Conservation (phyloP, 2,797 vertebrate genomes). For the Lagorchestes hirsutus region DNA sequence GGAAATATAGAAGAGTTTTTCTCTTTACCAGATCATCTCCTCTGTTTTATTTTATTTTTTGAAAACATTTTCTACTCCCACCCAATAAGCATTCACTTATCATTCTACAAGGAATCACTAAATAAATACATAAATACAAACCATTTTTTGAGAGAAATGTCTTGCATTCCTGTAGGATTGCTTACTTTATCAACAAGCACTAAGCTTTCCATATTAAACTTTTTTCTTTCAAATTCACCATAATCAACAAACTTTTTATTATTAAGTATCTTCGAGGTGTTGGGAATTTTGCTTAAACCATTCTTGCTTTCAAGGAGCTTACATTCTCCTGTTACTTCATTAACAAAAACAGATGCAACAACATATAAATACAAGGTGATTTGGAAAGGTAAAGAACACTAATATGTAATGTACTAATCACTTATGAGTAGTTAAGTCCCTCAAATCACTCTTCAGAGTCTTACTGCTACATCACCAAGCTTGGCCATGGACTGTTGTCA, state of each 20-base stretch:
- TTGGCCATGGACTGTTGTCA: background rate
- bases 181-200: background rate
- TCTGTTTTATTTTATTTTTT: background rate
- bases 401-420: background rate
- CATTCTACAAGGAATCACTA: background rate
- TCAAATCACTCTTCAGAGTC: background rate
- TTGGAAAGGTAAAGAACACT: background rate
- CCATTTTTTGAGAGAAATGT: background rate
- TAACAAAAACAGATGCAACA: background rate
- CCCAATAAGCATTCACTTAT: background rate
- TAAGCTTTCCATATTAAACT: background rate
- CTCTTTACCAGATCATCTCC: background rate
- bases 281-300: background rate
- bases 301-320: background rate
- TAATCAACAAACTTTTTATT: background rate
- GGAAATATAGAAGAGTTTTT: background rate
- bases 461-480: background rate
- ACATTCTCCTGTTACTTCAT: background rate
- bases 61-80: background rate
- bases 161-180: background rate
- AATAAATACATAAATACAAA: background rate
- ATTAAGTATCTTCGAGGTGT: background rate
- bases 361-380: background rate
- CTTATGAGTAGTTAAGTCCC: background rate
- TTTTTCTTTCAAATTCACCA: background rate